A percentile compares a stretch with the other conserved stretches of the same genome.
phyloP scores from a whole-genome alignment of 2,797 vertebrate species.

The Sebastolobus altivelis region DNA sequence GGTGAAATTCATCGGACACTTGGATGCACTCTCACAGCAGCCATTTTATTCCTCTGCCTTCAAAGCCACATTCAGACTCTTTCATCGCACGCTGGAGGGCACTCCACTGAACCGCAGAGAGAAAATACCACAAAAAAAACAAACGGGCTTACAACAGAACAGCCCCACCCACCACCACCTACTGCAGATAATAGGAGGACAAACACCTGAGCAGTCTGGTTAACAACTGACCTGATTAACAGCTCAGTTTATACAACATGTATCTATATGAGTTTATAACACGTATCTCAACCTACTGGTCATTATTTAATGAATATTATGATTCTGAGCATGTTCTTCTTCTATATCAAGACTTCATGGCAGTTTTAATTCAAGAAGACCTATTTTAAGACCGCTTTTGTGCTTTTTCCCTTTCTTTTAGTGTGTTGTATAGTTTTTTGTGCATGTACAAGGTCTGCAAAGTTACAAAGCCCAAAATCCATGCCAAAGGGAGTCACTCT shows the following conservation, averaged over 20 bases:
- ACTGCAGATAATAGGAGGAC: background rate
- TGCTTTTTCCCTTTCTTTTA: too few species aligned
- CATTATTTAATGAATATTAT: background rate
- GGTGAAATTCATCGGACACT: conserved; percentile 17
- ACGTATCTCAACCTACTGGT: background rate
- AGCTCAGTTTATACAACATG: background rate
- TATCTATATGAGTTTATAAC: background rate
- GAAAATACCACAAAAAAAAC: conserved; percentile 21
- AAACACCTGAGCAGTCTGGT: background rate
- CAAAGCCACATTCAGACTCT: conserved; percentile 54
- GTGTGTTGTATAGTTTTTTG: too few species aligned
- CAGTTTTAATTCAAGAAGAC: background rate
- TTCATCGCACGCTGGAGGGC: conserved; percentile 52
- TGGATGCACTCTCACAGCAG: conserved; percentile 31
- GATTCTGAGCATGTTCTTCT: background rate
- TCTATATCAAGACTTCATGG: background rate
- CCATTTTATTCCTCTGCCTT: conserved; percentile 49
- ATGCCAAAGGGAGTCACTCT: too few species aligned
- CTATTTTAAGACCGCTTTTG: too few species aligned
- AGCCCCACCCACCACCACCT: background rate
- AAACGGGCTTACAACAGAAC: conserved; percentile 12
- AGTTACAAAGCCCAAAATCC: too few species aligned
- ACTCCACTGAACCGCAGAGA: conserved; percentile 40
- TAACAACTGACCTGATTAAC: background rate
- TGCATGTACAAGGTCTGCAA: too few species aligned